phyloP scores from a whole-genome alignment of 1,140 invertebrate genomes.

The Metopolophium dirhodum region DNA sequence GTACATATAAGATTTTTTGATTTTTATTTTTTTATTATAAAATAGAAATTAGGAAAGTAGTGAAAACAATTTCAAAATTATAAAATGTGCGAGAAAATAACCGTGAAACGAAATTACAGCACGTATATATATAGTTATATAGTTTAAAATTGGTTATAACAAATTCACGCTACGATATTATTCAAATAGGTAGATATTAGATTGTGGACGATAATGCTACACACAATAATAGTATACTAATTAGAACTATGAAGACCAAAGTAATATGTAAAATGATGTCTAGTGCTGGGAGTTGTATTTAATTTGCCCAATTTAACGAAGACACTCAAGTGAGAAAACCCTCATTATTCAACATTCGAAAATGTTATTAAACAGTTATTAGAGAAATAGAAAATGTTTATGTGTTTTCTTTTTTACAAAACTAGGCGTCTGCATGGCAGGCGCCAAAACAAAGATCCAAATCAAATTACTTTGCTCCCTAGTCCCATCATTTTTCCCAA shows the following conservation, averaged over 20 bases:
- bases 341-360: not conserved
- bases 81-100: not conserved
- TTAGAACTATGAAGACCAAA: too few species aligned
- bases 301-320: not conserved
- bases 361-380: not conserved
- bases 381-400: not conserved
- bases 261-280: too few species aligned
- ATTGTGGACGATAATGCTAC: not conserved
- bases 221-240: too few species aligned
- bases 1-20: not conserved
- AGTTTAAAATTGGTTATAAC: too few species aligned
- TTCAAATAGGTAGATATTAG: not conserved
- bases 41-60: not conserved
- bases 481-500: not conserved
- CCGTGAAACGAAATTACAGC: too few species aligned
- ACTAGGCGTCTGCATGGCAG: not conserved
- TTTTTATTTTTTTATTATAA: not conserved
- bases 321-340: not conserved
- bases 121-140: not conserved
- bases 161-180: not conserved
- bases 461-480: conserved; percentile 41
- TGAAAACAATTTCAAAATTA: not conserved
- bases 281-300: not conserved
- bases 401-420: conserved; percentile 11
- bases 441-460: conserved; percentile 20